Percentiles rank a stretch among this genome's conserved stretches.
phyloP scores from a whole-genome alignment of 2,113 vertebrate species.

The Eublepharis macularius region DNA sequence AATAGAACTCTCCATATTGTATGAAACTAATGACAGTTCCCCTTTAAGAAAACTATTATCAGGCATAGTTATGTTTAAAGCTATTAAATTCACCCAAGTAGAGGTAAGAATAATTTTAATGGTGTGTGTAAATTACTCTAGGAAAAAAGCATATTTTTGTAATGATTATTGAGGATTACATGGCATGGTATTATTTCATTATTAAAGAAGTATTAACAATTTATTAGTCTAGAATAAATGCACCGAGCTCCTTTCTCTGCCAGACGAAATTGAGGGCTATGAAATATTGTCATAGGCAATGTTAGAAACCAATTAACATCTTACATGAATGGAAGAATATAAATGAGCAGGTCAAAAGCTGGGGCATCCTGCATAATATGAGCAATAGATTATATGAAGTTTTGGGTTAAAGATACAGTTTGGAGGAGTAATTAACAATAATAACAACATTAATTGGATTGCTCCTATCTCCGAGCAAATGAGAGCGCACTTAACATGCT shows the following conservation, averaged over 20 bases:
- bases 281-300: slow-evolving; percentile 53
- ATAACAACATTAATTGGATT: neutral
- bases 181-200: slow-evolving; percentile 58
- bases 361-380: slow-evolving; percentile 20
- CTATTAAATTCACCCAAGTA: slow-evolving; percentile 30
- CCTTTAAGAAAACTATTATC: slow-evolving; percentile 47
- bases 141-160: slow-evolving; percentile 55
- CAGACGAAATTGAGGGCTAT: slow-evolving; percentile 36
- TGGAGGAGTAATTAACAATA: neutral
- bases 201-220: slow-evolving; percentile 68
- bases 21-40: neutral
- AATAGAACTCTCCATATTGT: slow-evolving; percentile 8
- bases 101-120: slow-evolving; percentile 47
- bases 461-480: neutral
- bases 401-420: neutral
- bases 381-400: slow-evolving; percentile 16
- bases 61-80: slow-evolving; percentile 41
- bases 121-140: slow-evolving; percentile 55
- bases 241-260: slow-evolving; percentile 32
- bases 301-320: slow-evolving; percentile 51
- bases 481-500: neutral
- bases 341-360: slow-evolving; percentile 22
- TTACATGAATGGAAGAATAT: slow-evolving; percentile 30
- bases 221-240: slow-evolving; percentile 64
- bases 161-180: slow-evolving; percentile 51